Evolutionary conservation across 2,797 vertebrate species (phyloP).

Genomic region (Lepus townsendii): DNA sequence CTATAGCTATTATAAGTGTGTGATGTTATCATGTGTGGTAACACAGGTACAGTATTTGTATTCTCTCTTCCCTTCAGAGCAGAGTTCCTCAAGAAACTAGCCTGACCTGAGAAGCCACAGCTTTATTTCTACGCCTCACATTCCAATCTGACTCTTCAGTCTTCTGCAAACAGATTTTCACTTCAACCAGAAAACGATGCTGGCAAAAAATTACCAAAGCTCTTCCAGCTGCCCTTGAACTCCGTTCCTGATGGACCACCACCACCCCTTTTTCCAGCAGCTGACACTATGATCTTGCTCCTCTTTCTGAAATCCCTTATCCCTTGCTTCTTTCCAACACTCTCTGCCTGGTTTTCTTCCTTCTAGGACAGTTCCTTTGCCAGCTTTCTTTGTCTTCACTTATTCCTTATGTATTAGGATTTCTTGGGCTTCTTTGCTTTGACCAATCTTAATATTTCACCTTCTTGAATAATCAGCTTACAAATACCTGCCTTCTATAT

Average conservation of each 20-base stretch:
- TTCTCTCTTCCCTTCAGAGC: background rate
- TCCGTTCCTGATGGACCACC: background rate
- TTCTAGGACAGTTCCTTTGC: background rate
- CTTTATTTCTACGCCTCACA: background rate
- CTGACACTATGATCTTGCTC: too few relatives aligned
- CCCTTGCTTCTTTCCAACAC: background rate
- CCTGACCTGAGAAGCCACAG: background rate
- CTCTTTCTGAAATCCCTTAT: background rate
- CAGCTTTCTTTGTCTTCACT: background rate
- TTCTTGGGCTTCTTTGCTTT: background rate
- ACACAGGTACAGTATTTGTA: rapidly evolving
- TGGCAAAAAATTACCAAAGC: background rate
- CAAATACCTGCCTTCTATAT: background rate
- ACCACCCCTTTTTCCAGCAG: background rate
- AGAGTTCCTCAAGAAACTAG: background rate
- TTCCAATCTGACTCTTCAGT: background rate
- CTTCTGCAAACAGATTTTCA: background rate
- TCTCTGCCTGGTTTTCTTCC: background rate
- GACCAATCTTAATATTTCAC: background rate
- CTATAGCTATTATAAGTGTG: background rate
- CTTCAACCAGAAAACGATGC: background rate
- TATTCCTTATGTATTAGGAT: background rate
- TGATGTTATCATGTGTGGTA: background rate
- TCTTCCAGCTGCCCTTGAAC: background rate
- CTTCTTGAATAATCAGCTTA: background rate